Percentiles rank a stretch among this genome's conserved stretches.
phyloP scores from a whole-genome alignment of 2,888 invertebrate species.

The Tiliacea aurago region DNA sequence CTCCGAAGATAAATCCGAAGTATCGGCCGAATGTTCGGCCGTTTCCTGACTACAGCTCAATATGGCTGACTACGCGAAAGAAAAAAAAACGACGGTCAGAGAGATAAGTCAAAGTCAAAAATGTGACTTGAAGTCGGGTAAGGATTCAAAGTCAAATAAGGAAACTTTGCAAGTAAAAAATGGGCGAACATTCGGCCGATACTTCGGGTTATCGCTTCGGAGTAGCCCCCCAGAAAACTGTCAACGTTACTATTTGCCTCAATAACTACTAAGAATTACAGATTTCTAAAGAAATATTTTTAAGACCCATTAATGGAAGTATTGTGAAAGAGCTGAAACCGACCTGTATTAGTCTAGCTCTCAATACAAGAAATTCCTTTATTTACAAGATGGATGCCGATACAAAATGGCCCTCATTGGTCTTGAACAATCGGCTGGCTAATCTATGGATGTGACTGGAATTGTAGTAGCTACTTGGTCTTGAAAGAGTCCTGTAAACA shows the following conservation, averaged over 20 bases:
- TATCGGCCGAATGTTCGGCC: too few species aligned
- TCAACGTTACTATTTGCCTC: neutral
- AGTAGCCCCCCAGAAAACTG: neutral
- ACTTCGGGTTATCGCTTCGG: too few species aligned
- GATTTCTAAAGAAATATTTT: constrained; percentile 7
- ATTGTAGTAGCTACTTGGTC: neutral
- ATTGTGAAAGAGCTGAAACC: constrained; percentile 23
- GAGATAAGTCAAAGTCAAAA: too few species aligned
- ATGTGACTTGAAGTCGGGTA: too few species aligned
- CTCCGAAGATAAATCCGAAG: too few species aligned
- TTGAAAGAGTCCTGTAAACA: constrained; percentile 9
- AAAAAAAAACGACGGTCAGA: too few species aligned
- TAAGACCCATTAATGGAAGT: constrained; percentile 40
- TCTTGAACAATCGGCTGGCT: constrained; percentile 17
- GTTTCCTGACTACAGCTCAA: too few species aligned
- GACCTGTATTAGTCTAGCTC: constrained; percentile 41
- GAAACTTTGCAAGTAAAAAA: too few species aligned
- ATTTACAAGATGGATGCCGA: constrained; percentile 60
- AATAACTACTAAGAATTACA: constrained; percentile 4
- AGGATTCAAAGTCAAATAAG: too few species aligned
- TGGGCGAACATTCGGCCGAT: too few species aligned
- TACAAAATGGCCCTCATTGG: constrained; percentile 24
- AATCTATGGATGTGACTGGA: constrained; percentile 7
- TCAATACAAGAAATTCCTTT: constrained; percentile 41
- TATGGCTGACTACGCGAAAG: too few species aligned